Conservation (phyloP, 2,113 vertebrate species). For the Anser cygnoides region DNA sequence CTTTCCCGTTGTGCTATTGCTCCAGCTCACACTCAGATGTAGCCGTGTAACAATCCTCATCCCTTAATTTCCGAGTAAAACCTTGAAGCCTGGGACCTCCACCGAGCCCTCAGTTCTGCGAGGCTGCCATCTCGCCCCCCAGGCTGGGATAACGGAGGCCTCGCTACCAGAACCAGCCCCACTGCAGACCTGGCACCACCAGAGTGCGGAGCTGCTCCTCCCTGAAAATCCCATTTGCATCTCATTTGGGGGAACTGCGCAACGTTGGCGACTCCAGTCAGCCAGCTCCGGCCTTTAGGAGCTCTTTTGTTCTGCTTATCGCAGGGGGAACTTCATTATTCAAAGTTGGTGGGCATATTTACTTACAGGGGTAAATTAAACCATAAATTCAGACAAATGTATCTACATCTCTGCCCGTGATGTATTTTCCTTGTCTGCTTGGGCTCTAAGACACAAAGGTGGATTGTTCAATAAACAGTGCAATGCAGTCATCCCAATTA, state of each 20-base stretch:
- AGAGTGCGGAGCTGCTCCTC: background rate
- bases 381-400: slow-evolving; percentile 35
- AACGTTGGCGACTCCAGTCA: background rate
- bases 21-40: background rate
- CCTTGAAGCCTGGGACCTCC: background rate
- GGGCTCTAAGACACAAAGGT: slow-evolving; percentile 30
- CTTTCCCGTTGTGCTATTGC: background rate
- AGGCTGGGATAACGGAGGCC: too few species aligned
- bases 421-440: background rate
- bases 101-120: background rate
- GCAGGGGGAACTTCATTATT: slow-evolving; percentile 1
- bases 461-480: background rate
- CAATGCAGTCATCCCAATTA: slow-evolving; percentile 21
- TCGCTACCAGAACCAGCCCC: background rate
- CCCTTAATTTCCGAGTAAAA: background rate
- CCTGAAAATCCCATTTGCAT: background rate
- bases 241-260: background rate
- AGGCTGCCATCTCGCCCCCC: background rate
- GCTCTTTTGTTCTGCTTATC: slow-evolving; percentile 5
- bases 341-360: slow-evolving; percentile 22
- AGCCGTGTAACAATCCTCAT: rapidly evolving
- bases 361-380: slow-evolving; percentile 27
- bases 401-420: background rate
- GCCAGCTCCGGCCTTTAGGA: background rate
- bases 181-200: background rate